Evolutionary conservation across 2,888 invertebrate species (phyloP), one percentile per base, ranked within the genome.

Genomic region (Corbicula japonica): DNA sequence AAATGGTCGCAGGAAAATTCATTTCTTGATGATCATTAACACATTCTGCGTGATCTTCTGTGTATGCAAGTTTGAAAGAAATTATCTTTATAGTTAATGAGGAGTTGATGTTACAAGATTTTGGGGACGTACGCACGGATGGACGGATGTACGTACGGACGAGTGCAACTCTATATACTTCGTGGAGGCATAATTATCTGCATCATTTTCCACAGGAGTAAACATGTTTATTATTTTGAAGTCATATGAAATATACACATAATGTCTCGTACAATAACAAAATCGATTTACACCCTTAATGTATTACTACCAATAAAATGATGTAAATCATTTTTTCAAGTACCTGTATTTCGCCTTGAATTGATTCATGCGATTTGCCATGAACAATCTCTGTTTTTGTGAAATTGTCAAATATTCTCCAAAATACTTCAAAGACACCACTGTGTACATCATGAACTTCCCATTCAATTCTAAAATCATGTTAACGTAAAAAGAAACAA

Each of bases 401-500:
- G 34, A 41, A 71, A 34, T 86, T 82, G 32, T 86, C 83, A 66
- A 72, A 84, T 28, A 86, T 32, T 18, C 74, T 60, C 85, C 85
- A 86, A 0, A 60, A 61, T 0, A 86, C 68, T 48, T 65, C 71
- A 44, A 76, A n/a, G 34, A 86, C 35, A 35, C 83, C 83, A 62
- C 85, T 86, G 48, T 84, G 82, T 26, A 44, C 65, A 56, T 86
- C 85, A 56, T 74, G 72, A 8, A 73, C 80, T 26, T 76, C 63
- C 86, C 86, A 86, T 38, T 86, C 84, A 52, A 86, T 75, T 21
- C 86, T 86, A 50, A 34, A 50, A 32, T n/a, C n/a, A n/a, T n/a
- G n/a, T n/a, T n/a, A n/a, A n/a, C n/a, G n/a, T n/a, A n/a, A n/a
- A n/a, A n/a, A n/a, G n/a, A n/a, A n/a, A n/a, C n/a, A n/a, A n/a